Percentiles rank a stretch among this genome's conserved stretches.
phyloP scores from a whole-genome alignment of 2,888 invertebrate species.

The Tortricodes alternella region DNA sequence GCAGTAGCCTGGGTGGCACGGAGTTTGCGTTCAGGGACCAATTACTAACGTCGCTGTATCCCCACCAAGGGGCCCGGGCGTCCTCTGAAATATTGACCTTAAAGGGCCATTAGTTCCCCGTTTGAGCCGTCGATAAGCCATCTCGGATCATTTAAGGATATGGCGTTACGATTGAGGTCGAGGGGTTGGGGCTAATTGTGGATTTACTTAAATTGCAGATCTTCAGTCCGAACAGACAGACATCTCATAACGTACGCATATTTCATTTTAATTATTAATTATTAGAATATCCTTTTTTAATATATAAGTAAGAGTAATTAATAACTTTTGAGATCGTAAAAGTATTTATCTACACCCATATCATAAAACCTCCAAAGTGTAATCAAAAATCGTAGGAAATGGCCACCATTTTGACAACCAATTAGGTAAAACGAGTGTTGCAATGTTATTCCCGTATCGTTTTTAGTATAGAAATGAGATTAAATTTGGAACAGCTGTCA shows the following conservation, averaged over 20 bases:
- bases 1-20: constrained; percentile 29
- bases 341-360: constrained; percentile 1
- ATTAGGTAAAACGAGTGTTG: no score
- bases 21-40: constrained; percentile 53
- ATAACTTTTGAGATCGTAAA: constrained; percentile 3
- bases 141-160: constrained; percentile 63
- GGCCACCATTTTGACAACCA: no score
- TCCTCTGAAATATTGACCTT: constrained; percentile 72
- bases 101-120: constrained; percentile 71
- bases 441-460: no score
- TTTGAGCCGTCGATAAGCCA: constrained; percentile 63
- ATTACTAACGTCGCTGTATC: constrained; percentile 56
- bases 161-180: constrained; percentile 52
- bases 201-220: constrained; percentile 5
- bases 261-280: no score
- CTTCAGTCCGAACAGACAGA: no score
- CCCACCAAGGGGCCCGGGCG: constrained; percentile 44
- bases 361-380: no score
- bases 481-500: no score
- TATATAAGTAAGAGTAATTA: no score
- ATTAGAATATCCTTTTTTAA: no score
- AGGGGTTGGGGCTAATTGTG: constrained; percentile 35
- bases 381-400: no score
- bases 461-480: no score
- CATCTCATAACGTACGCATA: no score